Evolutionary conservation across 2,888 invertebrate species (phyloP), one percentile per base, ranked within the genome.

Genomic region (Sialis fuliginosa): DNA sequence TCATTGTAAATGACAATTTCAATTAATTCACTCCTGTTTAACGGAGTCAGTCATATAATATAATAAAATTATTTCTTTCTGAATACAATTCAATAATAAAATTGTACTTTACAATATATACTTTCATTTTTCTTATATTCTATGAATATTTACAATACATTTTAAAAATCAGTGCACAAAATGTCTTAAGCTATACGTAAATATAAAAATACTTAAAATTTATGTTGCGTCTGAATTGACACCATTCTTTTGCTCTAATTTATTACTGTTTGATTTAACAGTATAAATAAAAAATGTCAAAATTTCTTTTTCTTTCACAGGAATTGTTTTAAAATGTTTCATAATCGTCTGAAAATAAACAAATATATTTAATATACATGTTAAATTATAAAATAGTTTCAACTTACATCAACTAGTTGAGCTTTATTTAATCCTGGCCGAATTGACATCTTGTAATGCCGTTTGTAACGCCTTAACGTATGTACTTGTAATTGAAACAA

Each of bases 251-350:
- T 82, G 83, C 63, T 90, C 89, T 59, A 88, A 68, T 62, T 88
- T 86, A 64, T 87, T 89, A 53, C 82, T 79, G 64, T 92, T 90
- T 45, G 89, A 89, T 69, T 93, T 95, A 4, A 95, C 90, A 71
- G 89, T 91, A 63, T 93, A 95, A 58, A 96, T 90, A 63, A 96
- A 96, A 62, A 85, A 91, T 44, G 93, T 89, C 51, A 95, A 72
- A 43, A 89, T 85, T 65, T 96, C 95, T 63, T 93, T 96, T 64
- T 96, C 95, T 58, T 84, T 82, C 9, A 96, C 89, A 39, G 89
- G 90, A 64, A 96, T 86, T 49, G 90, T 83, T 67, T 89, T 89
- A 68, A 96, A 96, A 68, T 96, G 96, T 63, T 92, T 87, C 72
- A 88, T 86, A 46, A 96, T 75, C 46, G 85, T 81, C 95, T 95